Percentiles rank a stretch among this genome's conserved stretches.
Evolutionary conservation across 2,113 vertebrate species (phyloP).

Genomic region (Aythya baeri): DNA sequence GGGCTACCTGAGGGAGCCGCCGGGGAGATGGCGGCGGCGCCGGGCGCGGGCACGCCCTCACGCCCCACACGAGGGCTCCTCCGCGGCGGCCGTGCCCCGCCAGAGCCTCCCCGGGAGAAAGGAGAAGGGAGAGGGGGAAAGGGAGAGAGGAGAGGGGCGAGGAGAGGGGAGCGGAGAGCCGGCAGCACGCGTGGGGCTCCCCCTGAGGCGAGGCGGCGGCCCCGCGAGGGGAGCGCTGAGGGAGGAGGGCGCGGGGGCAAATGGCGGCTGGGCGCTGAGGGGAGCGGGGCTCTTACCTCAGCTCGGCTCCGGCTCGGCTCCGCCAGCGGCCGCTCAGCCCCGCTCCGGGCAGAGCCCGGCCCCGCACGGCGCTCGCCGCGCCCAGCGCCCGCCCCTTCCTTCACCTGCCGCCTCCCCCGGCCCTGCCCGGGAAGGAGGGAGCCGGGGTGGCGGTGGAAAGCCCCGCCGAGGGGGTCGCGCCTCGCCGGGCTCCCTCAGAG

Average conservation of each 20-base stretch:
- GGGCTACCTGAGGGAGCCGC: too few species aligned
- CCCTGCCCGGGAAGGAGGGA: too few species aligned
- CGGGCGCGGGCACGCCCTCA: neutral
- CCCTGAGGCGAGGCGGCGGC: neutral
- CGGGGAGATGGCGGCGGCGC: neutral
- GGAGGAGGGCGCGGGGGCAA: too few species aligned
- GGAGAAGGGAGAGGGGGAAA: too few species aligned
- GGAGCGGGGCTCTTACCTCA: neutral
- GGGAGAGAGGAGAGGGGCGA: too few species aligned
- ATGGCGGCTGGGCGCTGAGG: neutral
- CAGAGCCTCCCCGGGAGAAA: too few species aligned
- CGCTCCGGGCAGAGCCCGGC: neutral
- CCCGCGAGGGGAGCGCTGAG: neutral
- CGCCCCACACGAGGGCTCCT: neutral
- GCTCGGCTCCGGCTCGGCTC: neutral
- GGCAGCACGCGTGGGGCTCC: too few species aligned
- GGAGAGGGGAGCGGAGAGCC: too few species aligned
- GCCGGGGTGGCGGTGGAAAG: too few species aligned
- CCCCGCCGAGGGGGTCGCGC: neutral
- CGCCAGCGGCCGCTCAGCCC: neutral
- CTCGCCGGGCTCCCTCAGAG: accelerated
- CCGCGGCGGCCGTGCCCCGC: too few species aligned
- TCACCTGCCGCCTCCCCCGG: neutral
- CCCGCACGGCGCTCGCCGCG: neutral
- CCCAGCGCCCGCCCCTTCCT: neutral